A percentile compares a stretch with the other conserved stretches of the same genome.
phyloP scores from a whole-genome alignment of 2,888 invertebrate genomes.

The Prionchulus punctatus region DNA sequence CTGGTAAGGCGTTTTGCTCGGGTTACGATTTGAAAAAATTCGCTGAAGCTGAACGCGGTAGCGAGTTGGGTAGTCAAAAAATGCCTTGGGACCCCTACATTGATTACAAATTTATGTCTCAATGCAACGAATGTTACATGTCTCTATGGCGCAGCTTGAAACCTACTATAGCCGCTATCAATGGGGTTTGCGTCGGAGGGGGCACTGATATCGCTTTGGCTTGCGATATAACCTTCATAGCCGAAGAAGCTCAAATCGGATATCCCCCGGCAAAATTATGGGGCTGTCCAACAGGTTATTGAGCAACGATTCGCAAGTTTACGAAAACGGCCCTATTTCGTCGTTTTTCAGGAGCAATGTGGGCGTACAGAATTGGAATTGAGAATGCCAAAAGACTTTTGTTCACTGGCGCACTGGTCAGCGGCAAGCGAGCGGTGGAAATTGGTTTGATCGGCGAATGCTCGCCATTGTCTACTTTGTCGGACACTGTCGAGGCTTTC shows the following conservation, averaged over 20 bases:
- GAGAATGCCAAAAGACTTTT: slow-evolving; percentile 18
- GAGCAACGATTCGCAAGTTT: slow-evolving; percentile 11
- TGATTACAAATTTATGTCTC: slow-evolving; percentile 17
- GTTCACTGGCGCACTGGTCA: slow-evolving; percentile 16
- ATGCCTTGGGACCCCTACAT: slow-evolving; percentile 21
- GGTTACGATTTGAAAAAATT: slow-evolving; percentile 18
- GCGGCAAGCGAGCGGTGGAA: slow-evolving; percentile 15
- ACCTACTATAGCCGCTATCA: slow-evolving; percentile 16
- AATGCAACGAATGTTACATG: slow-evolving; percentile 16
- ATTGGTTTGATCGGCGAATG: slow-evolving; percentile 17
- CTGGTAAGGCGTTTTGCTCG: slow-evolving; percentile 16
- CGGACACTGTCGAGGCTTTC: slow-evolving; percentile 14
- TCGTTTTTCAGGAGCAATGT: neutral
- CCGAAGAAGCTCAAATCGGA: slow-evolving; percentile 18
- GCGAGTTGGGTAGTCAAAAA: slow-evolving; percentile 13
- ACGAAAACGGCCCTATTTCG: neutral
- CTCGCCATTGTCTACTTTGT: slow-evolving; percentile 14
- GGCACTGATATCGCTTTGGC: slow-evolving; percentile 19
- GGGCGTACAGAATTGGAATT: slow-evolving; percentile 14
- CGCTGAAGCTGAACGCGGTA: slow-evolving; percentile 16
- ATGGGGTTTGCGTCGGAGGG: slow-evolving; percentile 18
- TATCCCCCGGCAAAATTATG: slow-evolving; percentile 19
- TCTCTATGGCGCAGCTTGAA: slow-evolving; percentile 17
- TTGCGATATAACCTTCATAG: slow-evolving; percentile 17
- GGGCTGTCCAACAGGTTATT: slow-evolving; percentile 21